Evolutionary conservation across 2,797 vertebrate genomes (phyloP).

Genomic region (Scyliorhinus canicula): DNA sequence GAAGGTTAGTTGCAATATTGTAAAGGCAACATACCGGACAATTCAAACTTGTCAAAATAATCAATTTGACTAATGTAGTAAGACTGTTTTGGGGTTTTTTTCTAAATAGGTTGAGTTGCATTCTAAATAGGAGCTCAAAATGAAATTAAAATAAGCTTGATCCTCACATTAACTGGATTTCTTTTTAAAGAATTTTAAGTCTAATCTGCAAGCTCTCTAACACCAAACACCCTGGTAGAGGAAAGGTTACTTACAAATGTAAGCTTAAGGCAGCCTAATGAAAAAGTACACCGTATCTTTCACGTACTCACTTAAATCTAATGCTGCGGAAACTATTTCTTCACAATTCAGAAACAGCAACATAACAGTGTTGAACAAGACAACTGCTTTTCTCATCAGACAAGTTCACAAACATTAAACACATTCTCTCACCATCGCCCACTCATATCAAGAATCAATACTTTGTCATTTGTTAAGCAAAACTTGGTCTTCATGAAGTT

Average conservation of each 20-base stretch:
- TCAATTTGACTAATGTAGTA: background rate
- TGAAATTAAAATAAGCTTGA: background rate
- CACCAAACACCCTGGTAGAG: background rate
- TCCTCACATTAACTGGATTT: background rate
- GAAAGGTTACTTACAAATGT: background rate
- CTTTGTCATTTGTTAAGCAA: background rate
- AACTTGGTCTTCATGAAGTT: background rate
- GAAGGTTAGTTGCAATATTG: background rate
- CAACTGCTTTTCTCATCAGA: conserved; percentile 12
- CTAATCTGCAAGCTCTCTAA: background rate
- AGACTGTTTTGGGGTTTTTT: background rate
- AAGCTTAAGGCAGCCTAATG: background rate
- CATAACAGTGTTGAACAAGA: conserved; percentile 30
- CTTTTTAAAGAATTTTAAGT: background rate
- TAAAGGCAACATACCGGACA: background rate
- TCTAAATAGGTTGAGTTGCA: background rate
- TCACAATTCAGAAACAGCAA: conserved; percentile 32
- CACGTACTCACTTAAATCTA: background rate
- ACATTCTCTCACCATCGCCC: background rate
- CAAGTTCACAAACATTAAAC: conserved; percentile 31
- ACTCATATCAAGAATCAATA: background rate
- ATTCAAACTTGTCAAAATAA: background rate
- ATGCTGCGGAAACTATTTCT: conserved; percentile 13
- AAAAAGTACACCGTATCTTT: background rate
- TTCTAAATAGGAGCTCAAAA: background rate